Evolutionary conservation across 2,797 vertebrate species (phyloP).

Genomic region (Premnoplex brunnescens): DNA sequence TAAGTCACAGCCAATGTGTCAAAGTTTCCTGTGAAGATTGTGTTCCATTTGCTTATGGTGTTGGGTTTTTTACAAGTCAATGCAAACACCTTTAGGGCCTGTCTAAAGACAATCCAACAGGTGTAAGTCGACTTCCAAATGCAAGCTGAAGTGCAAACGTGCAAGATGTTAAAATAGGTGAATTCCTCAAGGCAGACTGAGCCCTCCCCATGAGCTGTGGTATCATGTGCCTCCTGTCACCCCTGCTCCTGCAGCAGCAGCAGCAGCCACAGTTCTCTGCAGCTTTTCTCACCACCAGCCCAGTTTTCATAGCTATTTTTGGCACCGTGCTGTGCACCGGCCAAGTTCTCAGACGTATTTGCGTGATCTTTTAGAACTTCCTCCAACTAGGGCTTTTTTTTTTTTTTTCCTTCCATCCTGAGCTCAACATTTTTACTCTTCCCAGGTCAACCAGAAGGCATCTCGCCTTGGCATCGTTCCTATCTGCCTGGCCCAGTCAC

Average conservation of each 20-base stretch:
- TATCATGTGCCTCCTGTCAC: neutral
- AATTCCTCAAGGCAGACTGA: neutral
- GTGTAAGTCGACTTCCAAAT: neutral
- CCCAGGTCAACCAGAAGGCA: neutral
- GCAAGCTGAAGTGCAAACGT: rapidly evolving
- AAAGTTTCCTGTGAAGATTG: neutral
- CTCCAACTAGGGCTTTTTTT: neutral
- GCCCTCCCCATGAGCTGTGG: neutral
- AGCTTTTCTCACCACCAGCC: neutral
- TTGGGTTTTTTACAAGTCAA: neutral
- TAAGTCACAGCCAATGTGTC: neutral
- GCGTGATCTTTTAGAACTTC: neutral
- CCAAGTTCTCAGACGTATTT: neutral
- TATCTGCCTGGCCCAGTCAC: neutral
- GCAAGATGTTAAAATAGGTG: neutral
- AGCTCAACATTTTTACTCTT: neutral
- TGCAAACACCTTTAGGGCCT: neutral
- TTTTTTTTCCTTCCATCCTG: neutral
- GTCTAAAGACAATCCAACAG: neutral
- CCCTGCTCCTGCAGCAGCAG: neutral
- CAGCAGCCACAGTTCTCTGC: neutral
- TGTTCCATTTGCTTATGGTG: neutral
- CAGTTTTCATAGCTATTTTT: neutral
- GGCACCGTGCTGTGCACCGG: rapidly evolving
- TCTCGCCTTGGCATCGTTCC: neutral